Percentiles rank a stretch among this genome's conserved stretches.
phyloP scores from a whole-genome alignment of 2,797 vertebrate species.

The Bovichtus variegatus region DNA sequence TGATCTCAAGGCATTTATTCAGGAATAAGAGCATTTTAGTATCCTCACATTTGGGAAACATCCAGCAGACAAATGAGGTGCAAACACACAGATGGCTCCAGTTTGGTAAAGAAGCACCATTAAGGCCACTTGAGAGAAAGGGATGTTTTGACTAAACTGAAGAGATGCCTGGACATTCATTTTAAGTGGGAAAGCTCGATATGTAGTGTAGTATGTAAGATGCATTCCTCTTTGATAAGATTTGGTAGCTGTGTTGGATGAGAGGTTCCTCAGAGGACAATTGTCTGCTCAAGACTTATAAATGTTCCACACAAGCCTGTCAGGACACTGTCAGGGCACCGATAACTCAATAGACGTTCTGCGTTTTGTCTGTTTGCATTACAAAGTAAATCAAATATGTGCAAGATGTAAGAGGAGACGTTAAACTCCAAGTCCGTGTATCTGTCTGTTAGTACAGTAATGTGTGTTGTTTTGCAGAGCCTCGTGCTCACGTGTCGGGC shows the following conservation, averaged over 20 bases:
- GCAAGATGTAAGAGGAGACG: constrained; percentile 1
- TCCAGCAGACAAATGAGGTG: constrained; percentile 1
- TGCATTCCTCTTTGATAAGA: constrained; percentile 17
- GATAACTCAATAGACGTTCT: constrained; percentile 30
- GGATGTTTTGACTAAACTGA: constrained; percentile 9
- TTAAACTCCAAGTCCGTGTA: background rate
- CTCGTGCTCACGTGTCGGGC: constrained; percentile 65
- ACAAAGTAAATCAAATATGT: constrained; percentile 20
- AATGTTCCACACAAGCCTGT: constrained; percentile 34
- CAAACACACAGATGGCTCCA: background rate
- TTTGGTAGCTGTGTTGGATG: constrained; percentile 14
- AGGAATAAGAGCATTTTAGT: background rate
- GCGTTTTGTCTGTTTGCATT: constrained; percentile 41
- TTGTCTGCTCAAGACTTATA: constrained; percentile 19
- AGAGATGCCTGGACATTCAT: background rate
- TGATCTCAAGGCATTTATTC: background rate
- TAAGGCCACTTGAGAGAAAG: background rate
- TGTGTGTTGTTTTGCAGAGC: constrained; percentile 62
- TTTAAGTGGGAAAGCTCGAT: background rate
- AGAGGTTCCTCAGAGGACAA: constrained; percentile 33
- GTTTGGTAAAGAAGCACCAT: background rate
- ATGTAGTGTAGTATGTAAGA: constrained; percentile 16
- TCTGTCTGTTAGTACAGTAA: constrained; percentile 5
- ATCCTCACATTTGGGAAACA: background rate
- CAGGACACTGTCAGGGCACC: constrained; percentile 23